phyloP scores from a whole-genome alignment of 2,113 vertebrate species.

The Rousettus leschenaultii region DNA sequence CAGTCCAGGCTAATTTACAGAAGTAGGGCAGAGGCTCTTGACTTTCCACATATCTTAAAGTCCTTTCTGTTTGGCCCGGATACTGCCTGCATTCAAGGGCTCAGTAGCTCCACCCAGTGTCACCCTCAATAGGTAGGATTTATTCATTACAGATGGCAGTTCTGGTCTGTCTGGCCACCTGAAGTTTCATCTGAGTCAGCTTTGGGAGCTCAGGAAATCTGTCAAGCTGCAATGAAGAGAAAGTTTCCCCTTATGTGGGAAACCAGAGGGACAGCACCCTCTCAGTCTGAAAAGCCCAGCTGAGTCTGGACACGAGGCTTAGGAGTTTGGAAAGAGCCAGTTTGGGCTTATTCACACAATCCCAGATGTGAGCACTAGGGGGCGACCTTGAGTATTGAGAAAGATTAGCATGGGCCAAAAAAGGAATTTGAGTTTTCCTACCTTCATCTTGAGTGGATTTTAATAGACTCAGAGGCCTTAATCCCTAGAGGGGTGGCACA shows the following conservation, averaged over 20 bases:
- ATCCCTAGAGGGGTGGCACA: neutral
- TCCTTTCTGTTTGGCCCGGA: neutral
- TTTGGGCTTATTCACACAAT: neutral
- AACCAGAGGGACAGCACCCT: neutral
- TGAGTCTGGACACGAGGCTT: neutral
- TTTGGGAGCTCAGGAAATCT: neutral
- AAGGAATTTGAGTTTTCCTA: neutral
- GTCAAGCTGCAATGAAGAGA: neutral
- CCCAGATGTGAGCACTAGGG: conserved; percentile 19
- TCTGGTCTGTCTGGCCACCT: neutral
- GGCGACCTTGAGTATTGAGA: neutral
- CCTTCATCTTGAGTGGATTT: neutral
- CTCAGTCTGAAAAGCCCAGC: neutral
- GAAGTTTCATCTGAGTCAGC: neutral
- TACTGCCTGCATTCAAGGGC: neutral
- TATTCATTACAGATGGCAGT: neutral
- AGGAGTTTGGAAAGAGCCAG: neutral
- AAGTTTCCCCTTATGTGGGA: neutral
- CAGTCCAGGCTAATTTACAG: neutral
- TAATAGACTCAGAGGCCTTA: neutral
- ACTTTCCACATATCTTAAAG: neutral
- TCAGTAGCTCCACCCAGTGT: neutral
- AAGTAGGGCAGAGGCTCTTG: neutral
- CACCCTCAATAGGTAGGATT: neutral
- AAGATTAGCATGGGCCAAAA: neutral